Evolutionary conservation across 1,140 invertebrate species (phyloP), one percentile per base, ranked within the genome.

Genomic region (Polypedilum vanderplanki): DNA sequence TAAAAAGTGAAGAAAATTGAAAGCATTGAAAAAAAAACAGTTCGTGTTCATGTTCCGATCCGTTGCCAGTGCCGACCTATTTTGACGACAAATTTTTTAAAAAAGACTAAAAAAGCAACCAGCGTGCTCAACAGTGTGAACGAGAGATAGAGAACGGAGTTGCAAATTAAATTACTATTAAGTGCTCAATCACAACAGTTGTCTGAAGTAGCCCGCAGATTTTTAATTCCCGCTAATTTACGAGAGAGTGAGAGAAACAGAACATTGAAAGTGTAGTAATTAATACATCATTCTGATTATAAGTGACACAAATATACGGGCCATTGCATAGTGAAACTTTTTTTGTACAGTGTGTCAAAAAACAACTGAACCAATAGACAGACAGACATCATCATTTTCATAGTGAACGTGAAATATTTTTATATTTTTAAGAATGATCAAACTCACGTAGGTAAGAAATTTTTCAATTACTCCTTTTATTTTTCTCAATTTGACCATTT

Each of bases 191-290:
- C 46, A 57, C 46, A n/a, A n/a, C 7, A 57, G 46, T 57, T 57
- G n/a, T 57, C 12, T 12, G 46, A 57, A 57, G 12, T n/a, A 1
- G n/a, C 46, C 46, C 12, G 46, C 46, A 57, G 46, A 57, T 57
- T 57, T 57, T 33, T 33, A 33, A 33, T 33, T 33, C 24, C 24
- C 46, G 46, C 46, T 57, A 57, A 57, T 57, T 57, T 57, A 12
- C 12, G 12, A 57, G n/a, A 15, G 46, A 57, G 15, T 46, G n/a
- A 9, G 15, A 57, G 12, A 57, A 57, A 57, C 4, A 57, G 46
- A 57, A 57, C n/a, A 57, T 57, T n/a, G 46, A 57, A 57, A 57
- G 46, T 57, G 46, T 57, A n/a, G 46, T 57, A 57, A 57, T 57
- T 57, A 57, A 57, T 15, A 57, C 46, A 57, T 57, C 46, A 57